Evolutionary conservation across 2,797 vertebrate species (phyloP).

Genomic region (Pampus argenteus): DNA sequence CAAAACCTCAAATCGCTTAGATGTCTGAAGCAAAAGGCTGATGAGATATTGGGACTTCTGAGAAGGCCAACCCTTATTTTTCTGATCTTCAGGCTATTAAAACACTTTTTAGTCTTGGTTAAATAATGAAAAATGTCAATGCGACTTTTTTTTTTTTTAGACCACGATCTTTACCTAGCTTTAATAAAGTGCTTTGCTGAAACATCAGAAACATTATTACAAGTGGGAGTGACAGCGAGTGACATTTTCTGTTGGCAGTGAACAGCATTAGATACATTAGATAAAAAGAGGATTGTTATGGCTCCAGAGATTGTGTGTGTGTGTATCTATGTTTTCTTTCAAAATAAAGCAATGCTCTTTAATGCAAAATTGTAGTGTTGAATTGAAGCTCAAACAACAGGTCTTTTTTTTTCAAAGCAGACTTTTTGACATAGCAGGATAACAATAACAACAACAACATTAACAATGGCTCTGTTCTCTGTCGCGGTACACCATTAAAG

Average conservation of each 20-base stretch:
- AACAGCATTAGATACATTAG: too few relatives aligned
- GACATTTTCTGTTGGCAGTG: too few relatives aligned
- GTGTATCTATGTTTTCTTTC: slow-evolving; percentile 7
- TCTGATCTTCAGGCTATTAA: slow-evolving; percentile 11
- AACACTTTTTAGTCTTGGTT: neutral
- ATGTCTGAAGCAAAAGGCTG: slow-evolving; percentile 11
- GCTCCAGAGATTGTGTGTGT: slow-evolving; percentile 1
- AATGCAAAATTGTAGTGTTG: slow-evolving; percentile 8
- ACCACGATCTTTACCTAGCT: neutral
- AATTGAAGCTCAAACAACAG: neutral
- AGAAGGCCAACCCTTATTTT: neutral
- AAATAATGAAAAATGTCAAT: too few relatives aligned
- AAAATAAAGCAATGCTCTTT: slow-evolving; percentile 19
- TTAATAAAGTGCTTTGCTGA: slow-evolving; percentile 1
- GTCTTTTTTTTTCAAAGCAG: neutral
- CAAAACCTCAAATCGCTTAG: neutral
- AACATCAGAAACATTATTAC: too few relatives aligned
- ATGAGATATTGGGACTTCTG: neutral
- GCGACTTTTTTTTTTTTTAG: slow-evolving; percentile 5
- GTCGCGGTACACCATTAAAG: slow-evolving; percentile 1
- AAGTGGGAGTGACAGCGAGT: too few relatives aligned
- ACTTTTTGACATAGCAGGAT: neutral
- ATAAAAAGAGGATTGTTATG: too few relatives aligned
- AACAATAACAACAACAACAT: slow-evolving; percentile 11
- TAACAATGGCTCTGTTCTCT: slow-evolving; percentile 1